Base-by-base conservation (phyloP, 2,113 vertebrate genomes). In the Scolopax mira region DNA sequence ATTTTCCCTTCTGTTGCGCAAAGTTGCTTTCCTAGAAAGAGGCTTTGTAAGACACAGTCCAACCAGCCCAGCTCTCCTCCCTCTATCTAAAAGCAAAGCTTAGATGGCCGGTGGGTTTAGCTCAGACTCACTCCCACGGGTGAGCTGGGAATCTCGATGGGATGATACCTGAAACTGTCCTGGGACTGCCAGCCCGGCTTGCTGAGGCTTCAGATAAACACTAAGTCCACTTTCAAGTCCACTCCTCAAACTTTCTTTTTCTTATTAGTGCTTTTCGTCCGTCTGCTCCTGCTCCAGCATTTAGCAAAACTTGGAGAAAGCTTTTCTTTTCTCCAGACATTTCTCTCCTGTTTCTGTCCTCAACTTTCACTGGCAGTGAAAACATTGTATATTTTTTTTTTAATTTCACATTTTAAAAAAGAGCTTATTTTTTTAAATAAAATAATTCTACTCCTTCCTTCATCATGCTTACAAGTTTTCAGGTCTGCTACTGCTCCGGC, bases 1-100 rank as follows among this genome's bases (percentile, higher is more conserved):
- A 41, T 93, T 95, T 96, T 88, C 39, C 72, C 52, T 94, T 77
- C 79, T 84, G 52, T 96, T 95, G 82, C 52, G 44, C 79, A 94
- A 96, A 96, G 79, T 80, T 95, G 33, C 72, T 97, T 97, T 97
- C 96, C 96, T 96, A 96, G 93, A 96, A 97, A 96, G 96, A 95
- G 79, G 72, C 82, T 94, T 91, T 88, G 69, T 54, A 86, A 49
- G 0, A 2, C 69, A 83, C 7, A 1, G 72, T 72, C 94, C 82
- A 44, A 74, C 16, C 64, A 60, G 88, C 82, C 51, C 88, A 37
- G 85, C 82, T 94, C 75, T 91, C 21, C 75, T 67, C 65, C 13
- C 8, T 62, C 31, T 37, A 7, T 49, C 18, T 35, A 13, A 37
- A 67, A 78, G 70, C 39, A 35, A 62, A 77, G 51, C 48, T 30